phyloP scores from a whole-genome alignment of 1,140 invertebrate species.

The Scaptomyza hsui region DNA sequence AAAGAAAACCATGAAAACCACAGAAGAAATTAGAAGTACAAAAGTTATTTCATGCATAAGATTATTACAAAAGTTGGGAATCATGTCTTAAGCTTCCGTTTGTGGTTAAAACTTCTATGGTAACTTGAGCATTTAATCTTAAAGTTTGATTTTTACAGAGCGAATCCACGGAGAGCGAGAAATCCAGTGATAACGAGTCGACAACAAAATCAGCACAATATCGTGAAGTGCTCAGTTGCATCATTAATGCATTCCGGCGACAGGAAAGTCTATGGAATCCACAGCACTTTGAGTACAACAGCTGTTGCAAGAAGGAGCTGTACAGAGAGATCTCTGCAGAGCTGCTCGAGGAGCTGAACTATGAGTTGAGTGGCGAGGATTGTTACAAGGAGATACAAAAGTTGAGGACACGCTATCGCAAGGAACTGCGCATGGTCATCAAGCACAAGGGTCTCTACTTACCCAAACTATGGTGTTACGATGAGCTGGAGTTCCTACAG shows the following conservation, averaged over 20 bases:
- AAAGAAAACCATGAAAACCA: not conserved
- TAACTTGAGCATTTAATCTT: too few relatives aligned
- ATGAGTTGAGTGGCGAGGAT: slow-evolving; percentile 68
- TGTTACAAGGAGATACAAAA: slow-evolving; percentile 74
- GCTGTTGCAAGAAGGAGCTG: slow-evolving; percentile 64
- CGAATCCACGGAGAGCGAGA: slow-evolving; percentile 67
- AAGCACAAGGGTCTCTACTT: slow-evolving; percentile 76
- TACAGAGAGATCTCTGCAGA: slow-evolving; percentile 64
- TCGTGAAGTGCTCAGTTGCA: slow-evolving; percentile 66
- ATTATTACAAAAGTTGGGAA: not conserved
- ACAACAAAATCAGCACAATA: slow-evolving; percentile 59
- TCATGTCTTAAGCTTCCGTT: not conserved
- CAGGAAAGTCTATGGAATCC: slow-evolving; percentile 77
- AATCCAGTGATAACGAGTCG: slow-evolving; percentile 65
- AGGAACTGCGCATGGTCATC: slow-evolving; percentile 72
- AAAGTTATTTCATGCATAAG: too few relatives aligned
- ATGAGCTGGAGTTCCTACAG: slow-evolving; percentile 73
- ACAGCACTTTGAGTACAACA: slow-evolving; percentile 61
- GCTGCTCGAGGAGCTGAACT: slow-evolving; percentile 63
- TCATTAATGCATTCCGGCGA: slow-evolving; percentile 62
- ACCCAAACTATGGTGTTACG: slow-evolving; percentile 79
- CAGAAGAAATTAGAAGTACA: not conserved
- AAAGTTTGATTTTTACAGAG: slow-evolving; percentile 21
- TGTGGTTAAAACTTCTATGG: not conserved
- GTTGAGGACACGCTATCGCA: slow-evolving; percentile 72